A percentile compares a stretch with the other conserved stretches of the same genome.
Evolutionary conservation across 1,140 invertebrate species (phyloP).

Genomic region (Atta cephalotes): DNA sequence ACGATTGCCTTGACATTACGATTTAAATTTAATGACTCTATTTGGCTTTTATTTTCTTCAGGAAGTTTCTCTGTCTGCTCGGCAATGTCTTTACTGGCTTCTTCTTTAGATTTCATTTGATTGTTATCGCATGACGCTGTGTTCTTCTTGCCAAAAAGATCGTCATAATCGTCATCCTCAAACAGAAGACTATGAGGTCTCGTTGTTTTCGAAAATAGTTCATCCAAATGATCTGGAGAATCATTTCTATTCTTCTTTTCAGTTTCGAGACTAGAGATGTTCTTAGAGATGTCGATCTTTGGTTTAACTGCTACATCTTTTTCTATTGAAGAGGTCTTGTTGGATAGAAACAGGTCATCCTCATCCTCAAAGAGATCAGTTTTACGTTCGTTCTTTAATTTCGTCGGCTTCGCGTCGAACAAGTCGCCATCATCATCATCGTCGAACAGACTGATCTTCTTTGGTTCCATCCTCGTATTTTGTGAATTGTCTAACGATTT

Average conservation of each 20-base stretch:
- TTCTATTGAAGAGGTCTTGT: neutral
- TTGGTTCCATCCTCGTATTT: constrained; percentile 11
- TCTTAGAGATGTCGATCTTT: constrained; percentile 54
- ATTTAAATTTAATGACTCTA: neutral
- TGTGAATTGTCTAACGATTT: constrained; percentile 30
- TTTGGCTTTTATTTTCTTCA: constrained; percentile 2
- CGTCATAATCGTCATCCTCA: constrained; percentile 78
- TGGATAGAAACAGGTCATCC: constrained; percentile 64
- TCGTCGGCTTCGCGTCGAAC: constrained; percentile 57
- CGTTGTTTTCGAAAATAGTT: constrained; percentile 43
- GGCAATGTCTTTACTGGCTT: neutral
- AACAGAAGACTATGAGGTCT: constrained; percentile 69
- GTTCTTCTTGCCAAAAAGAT: constrained; percentile 74
- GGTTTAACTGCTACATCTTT: constrained; percentile 24
- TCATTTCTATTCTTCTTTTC: constrained; percentile 51
- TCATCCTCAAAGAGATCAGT: constrained; percentile 56
- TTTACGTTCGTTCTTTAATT: constrained; percentile 33
- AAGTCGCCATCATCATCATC: constrained; percentile 66
- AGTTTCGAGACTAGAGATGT: constrained; percentile 4
- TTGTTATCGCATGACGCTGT: neutral
- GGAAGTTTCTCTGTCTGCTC: neutral
- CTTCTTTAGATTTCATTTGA: neutral
- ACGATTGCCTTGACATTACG: neutral
- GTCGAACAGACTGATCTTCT: constrained; percentile 68
- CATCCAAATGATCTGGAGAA: constrained; percentile 6